Evolutionary conservation across 2,797 vertebrate genomes (phyloP).

Genomic region (Mycteria americana): DNA sequence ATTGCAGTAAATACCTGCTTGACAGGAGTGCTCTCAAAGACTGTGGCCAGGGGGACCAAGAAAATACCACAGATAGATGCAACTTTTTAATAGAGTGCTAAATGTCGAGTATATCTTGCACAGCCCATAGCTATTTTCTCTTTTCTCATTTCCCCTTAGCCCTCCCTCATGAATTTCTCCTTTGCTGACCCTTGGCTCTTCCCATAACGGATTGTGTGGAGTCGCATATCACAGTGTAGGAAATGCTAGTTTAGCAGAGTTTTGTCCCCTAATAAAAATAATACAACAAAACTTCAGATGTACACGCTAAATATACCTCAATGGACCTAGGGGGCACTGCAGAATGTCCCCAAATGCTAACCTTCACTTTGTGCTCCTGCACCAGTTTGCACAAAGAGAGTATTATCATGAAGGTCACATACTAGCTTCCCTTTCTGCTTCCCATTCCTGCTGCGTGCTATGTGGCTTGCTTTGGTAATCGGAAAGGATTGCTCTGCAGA

Average conservation of each 20-base stretch:
- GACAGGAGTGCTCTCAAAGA: background rate
- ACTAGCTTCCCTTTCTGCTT: background rate
- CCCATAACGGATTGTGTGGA: background rate
- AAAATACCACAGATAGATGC: background rate
- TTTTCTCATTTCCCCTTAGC: background rate
- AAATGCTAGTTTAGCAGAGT: background rate
- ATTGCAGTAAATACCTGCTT: background rate
- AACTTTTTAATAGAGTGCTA: background rate
- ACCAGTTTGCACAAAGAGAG: background rate
- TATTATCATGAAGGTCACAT: background rate
- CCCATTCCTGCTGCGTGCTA: background rate
- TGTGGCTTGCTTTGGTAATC: background rate
- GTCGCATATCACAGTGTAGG: background rate
- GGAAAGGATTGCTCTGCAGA: background rate
- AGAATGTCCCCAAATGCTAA: background rate
- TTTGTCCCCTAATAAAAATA: background rate
- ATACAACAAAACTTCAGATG: background rate
- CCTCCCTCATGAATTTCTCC: background rate
- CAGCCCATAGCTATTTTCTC: background rate
- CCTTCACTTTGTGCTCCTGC: background rate
- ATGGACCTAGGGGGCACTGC: background rate
- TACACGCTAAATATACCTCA: background rate
- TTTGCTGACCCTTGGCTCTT: background rate
- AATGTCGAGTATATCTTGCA: background rate
- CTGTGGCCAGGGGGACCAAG: background rate